Evolutionary conservation across 2,888 invertebrate genomes (phyloP).

Genomic region (Melanotus villosus): DNA sequence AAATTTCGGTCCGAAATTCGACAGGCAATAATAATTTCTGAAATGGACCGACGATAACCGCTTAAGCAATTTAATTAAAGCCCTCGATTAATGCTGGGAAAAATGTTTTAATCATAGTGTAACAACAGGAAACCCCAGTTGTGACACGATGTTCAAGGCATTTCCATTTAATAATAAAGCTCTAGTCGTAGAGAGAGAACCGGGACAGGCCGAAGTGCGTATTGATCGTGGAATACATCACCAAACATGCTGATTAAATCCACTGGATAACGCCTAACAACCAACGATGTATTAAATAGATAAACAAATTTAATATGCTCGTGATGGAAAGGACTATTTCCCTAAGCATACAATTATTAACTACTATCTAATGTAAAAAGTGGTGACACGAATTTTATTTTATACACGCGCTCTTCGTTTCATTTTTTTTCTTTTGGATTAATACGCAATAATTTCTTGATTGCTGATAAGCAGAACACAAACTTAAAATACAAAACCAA

Average conservation of each 20-base stretch:
- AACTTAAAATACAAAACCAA: no score
- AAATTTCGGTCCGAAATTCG: not conserved
- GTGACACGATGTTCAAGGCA: slow-evolving; percentile 34
- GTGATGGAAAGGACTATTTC: slow-evolving; percentile 25
- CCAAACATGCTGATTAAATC: slow-evolving; percentile 45
- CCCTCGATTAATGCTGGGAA: slow-evolving; percentile 1
- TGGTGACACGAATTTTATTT: no score
- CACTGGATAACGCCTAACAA: slow-evolving; percentile 43
- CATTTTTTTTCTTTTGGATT: no score
- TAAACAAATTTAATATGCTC: slow-evolving; percentile 36
- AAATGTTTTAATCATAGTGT: slow-evolving; percentile 23
- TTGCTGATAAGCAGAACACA: no score
- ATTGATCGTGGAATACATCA: slow-evolving; percentile 45
- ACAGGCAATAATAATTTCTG: slow-evolving; percentile 2
- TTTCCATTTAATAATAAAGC: slow-evolving; percentile 43
- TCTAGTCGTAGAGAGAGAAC: slow-evolving; percentile 41
- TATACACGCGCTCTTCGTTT: no score
- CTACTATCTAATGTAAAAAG: not conserved
- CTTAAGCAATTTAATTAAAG: slow-evolving; percentile 6
- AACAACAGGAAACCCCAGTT: slow-evolving; percentile 21
- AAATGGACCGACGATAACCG: not conserved
- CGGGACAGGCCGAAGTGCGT: slow-evolving; percentile 42
- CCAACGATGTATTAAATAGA: slow-evolving; percentile 40
- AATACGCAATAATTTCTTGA: no score
- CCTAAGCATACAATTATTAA: slow-evolving; percentile 11